Conservation (phyloP, 2,797 vertebrate species). For the Pangasius krempfi region DNA sequence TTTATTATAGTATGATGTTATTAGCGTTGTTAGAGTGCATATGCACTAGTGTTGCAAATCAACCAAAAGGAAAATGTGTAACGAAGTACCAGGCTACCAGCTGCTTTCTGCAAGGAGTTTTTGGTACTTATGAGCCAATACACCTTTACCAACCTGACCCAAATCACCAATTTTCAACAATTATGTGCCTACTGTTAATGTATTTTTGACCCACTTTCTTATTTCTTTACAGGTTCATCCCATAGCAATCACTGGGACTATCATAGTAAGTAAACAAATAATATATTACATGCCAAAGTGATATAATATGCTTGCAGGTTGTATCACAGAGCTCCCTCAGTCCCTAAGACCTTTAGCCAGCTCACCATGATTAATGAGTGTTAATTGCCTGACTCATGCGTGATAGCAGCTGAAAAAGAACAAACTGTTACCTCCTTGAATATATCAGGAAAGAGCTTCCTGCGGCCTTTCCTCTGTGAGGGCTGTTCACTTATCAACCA, state of each 20-base stretch:
- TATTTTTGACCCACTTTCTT: not conserved
- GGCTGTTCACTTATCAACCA: constrained; percentile 14
- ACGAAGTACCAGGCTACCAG: not conserved
- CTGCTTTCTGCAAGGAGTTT: not conserved
- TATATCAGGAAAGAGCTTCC: not conserved
- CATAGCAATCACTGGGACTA: constrained; percentile 61
- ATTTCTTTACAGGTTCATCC: constrained; percentile 50
- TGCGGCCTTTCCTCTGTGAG: not conserved
- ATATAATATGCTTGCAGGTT: not conserved
- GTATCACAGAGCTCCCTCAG: not conserved
- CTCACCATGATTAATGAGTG: not conserved
- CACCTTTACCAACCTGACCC: not conserved
- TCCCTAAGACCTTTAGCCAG: not conserved
- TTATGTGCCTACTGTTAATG: not conserved
- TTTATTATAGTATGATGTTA: not conserved
- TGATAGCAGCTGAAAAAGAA: not conserved
- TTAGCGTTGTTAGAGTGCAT: not conserved
- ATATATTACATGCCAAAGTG: not conserved
- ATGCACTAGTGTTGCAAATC: not conserved
- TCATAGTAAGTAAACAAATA: constrained; percentile 61
- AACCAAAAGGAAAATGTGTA: not conserved
- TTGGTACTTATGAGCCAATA: not conserved
- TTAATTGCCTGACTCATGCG: not conserved
- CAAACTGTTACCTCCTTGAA: not conserved
- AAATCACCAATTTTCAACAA: not conserved